These are phyloP conservation scores for Ceyx margarethae DNA, from an alignment of 2,113 vertebrate genomes.

Conservation along the genomic window DNA sequence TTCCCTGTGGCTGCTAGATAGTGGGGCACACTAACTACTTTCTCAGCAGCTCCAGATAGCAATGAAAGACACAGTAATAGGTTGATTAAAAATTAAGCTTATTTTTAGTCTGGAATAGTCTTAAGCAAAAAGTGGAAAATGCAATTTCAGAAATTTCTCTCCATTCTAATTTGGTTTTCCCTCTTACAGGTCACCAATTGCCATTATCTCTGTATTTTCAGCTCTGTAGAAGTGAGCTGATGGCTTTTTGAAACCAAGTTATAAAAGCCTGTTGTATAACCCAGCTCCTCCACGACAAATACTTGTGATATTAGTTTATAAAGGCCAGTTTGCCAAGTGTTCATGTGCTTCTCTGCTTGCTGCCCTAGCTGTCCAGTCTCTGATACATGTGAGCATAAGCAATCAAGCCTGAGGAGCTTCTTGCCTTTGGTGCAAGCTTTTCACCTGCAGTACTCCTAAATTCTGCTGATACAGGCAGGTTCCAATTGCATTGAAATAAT, in stretches of 20 bases:
- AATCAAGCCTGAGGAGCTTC: neutral
- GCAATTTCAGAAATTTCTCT: neutral
- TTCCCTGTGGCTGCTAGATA: neutral
- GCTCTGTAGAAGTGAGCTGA: neutral
- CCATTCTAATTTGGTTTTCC: neutral
- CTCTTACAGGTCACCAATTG: neutral
- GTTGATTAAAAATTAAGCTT: neutral
- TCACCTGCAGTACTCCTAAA: neutral
- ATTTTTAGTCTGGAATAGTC: neutral
- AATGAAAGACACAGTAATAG: neutral
- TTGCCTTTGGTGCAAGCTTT: neutral
- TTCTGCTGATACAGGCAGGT: neutral
- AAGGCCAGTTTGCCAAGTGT: neutral
- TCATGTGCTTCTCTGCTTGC: neutral
- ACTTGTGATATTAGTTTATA: neutral
- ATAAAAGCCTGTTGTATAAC: neutral
- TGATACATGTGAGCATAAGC: neutral
- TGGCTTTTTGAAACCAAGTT: neutral
- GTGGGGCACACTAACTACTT: neutral
- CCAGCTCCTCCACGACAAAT: neutral
- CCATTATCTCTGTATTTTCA: neutral
- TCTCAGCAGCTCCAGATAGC: neutral
- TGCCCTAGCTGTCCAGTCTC: neutral
- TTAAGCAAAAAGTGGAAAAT: neutral
- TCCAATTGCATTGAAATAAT: neutral